phyloP scores from a whole-genome alignment of 1,140 invertebrate species.

The Sesamia nonagrioides region DNA sequence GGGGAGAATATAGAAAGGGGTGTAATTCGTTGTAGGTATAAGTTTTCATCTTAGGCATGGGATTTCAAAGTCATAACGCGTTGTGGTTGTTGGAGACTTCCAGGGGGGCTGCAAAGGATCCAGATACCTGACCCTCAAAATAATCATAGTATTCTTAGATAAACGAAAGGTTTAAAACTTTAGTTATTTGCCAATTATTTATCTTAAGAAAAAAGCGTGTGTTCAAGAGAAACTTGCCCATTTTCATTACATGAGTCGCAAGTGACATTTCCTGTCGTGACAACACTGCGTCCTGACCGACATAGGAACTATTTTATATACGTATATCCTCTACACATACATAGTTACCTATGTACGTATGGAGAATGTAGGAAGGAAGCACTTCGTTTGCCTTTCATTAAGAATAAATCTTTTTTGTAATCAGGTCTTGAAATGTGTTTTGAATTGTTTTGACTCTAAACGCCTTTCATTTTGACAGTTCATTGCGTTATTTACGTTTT shows the following conservation, averaged over 20 bases:
- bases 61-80: too few relatives aligned
- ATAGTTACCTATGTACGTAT: background rate
- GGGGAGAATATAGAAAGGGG: too few relatives aligned
- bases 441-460: too few relatives aligned
- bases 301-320: slow-evolving; percentile 29
- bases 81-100: too few relatives aligned
- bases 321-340: background rate
- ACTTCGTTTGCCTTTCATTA: background rate
- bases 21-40: too few relatives aligned
- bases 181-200: background rate
- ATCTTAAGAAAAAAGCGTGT: background rate
- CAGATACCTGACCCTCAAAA: too few relatives aligned
- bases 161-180: too few relatives aligned
- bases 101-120: too few relatives aligned
- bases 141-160: too few relatives aligned
- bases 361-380: background rate
- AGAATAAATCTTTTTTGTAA: background rate
- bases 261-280: slow-evolving; percentile 43
- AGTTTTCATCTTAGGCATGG: too few relatives aligned
- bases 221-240: background rate
- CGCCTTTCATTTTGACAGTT: too few relatives aligned
- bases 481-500: too few relatives aligned
- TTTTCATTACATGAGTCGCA: slow-evolving; percentile 32
- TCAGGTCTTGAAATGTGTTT: background rate
- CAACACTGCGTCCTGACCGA: slow-evolving; percentile 41